A percentile compares a stretch with the other conserved stretches of the same genome.
Evolutionary conservation across 2,113 vertebrate species (phyloP).

Genomic region (Spheniscus mendiculus): DNA sequence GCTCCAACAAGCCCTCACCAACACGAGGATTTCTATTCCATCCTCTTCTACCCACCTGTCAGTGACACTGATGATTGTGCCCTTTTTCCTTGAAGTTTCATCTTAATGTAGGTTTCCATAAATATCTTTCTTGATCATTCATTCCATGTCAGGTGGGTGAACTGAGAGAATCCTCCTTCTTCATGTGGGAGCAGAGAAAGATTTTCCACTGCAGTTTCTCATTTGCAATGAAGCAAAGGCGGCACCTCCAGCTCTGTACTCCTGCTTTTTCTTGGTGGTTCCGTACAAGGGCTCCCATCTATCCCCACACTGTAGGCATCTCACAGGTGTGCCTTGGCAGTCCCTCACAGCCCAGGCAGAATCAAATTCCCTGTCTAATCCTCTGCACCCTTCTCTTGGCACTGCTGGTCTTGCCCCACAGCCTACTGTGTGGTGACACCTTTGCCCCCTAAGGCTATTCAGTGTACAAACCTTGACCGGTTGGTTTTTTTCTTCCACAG

Average conservation of each 20-base stretch:
- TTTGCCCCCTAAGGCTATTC: background rate
- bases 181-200: constrained; percentile 30
- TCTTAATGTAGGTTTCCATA: constrained; percentile 2
- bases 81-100: constrained; percentile 50
- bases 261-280: background rate
- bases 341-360: background rate
- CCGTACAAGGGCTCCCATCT: background rate
- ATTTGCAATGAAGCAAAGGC: background rate
- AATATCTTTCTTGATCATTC: constrained; percentile 51
- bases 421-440: background rate
- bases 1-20: background rate
- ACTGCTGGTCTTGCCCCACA: background rate
- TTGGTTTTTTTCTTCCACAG: background rate
- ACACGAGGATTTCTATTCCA: background rate
- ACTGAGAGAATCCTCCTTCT: constrained; percentile 54
- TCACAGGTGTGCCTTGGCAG: background rate
- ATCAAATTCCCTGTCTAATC: background rate
- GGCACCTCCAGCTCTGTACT: background rate
- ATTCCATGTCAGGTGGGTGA: constrained; percentile 58
- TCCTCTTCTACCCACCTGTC: background rate
- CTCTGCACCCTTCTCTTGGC: background rate
- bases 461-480: background rate
- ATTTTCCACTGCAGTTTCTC: constrained; percentile 47
- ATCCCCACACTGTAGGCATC: background rate
- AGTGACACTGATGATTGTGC: background rate